Base-by-base conservation (phyloP, 2,888 invertebrate genomes). In the Eupithecia insigniata region DNA sequence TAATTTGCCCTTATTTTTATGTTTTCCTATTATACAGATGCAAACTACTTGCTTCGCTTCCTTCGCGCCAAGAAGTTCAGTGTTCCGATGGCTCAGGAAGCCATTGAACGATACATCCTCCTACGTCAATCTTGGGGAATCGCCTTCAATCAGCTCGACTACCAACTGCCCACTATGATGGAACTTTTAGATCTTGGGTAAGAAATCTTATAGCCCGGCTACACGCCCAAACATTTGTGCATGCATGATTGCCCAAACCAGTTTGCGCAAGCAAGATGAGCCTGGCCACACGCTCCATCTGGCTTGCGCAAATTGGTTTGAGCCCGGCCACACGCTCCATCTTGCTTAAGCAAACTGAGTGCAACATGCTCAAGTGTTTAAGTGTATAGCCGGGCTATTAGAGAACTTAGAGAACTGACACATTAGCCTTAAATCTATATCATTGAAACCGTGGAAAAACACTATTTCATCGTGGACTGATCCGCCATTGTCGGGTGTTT, bases 11-110 rank as follows among this genome's bases (percentile, higher is more conserved):
- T 12, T 55, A 7, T 43, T 55, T 55, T 26, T 22, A 0, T 4
- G 28, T 62, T 32, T 12, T n/a, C 34, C 43, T 64, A 22, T 62
- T 0, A 61, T 64, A 16, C 73, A 97, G 97, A 97, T 90, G 90
- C 95, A 0, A 95, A 89, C 81, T 97, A 96, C 87, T 90, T 98
- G 62, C 92, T 98, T 68, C 95, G 97, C 74, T 98, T 97, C 86
- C 93, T 98, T 67, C 95, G 97, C n/a, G 95, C 96, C 74, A 97
- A 97, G 89, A 98, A 97, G 85, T 97, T 96, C 91, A 96, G 96
- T 84, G 96, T 97, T 0, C 96, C 96, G 2, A 96, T 96, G 95
- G 96, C 97, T 0, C 96, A 97, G 84, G 96, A 97, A 82, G 96
- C 96, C 30, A 94, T 97, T 69, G 96, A 97, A 87, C 95, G 97